phyloP scores from a whole-genome alignment of 2,113 vertebrate species.

The Brachyhypopomus gauderio region DNA sequence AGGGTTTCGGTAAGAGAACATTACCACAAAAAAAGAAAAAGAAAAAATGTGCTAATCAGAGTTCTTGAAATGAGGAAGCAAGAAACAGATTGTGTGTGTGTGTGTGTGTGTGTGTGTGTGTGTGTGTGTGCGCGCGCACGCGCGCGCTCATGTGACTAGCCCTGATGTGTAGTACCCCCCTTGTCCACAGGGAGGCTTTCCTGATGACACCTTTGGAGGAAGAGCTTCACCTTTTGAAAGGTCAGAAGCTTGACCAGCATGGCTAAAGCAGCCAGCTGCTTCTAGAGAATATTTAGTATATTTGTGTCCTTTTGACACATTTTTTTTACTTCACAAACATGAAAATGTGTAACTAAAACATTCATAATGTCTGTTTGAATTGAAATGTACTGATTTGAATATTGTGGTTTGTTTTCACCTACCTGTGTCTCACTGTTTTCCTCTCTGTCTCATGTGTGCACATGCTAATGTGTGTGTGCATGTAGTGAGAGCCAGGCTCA shows the following conservation, averaged over 20 bases:
- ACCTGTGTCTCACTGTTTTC: neutral
- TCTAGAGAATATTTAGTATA: neutral
- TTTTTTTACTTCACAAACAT: neutral
- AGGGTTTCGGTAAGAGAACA: slow-evolving; percentile 85
- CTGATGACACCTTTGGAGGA: slow-evolving; percentile 82
- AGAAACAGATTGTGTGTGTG: neutral
- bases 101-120: no score
- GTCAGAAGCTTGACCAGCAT: slow-evolving; percentile 64
- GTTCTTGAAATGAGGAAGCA: neutral
- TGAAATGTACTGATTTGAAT: neutral
- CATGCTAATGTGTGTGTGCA: slow-evolving; percentile 23
- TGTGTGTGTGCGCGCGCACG: no score
- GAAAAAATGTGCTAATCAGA: slow-evolving; percentile 28
- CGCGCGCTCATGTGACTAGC: neutral
- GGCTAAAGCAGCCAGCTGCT: no score
- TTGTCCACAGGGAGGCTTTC: slow-evolving; percentile 75
- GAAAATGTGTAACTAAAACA: neutral
- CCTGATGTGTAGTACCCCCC: neutral
- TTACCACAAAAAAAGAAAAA: no score
- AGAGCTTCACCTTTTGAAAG: slow-evolving; percentile 77
- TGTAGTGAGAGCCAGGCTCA: slow-evolving; percentile 75
- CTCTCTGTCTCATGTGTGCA: neutral
- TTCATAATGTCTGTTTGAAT: neutral
- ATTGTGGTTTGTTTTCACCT: neutral
- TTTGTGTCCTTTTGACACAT: neutral